Evolutionary conservation across 2,888 invertebrate species (phyloP), one percentile per base, ranked within the genome.

Genomic region (Lasioglossum zephyrum): DNA sequence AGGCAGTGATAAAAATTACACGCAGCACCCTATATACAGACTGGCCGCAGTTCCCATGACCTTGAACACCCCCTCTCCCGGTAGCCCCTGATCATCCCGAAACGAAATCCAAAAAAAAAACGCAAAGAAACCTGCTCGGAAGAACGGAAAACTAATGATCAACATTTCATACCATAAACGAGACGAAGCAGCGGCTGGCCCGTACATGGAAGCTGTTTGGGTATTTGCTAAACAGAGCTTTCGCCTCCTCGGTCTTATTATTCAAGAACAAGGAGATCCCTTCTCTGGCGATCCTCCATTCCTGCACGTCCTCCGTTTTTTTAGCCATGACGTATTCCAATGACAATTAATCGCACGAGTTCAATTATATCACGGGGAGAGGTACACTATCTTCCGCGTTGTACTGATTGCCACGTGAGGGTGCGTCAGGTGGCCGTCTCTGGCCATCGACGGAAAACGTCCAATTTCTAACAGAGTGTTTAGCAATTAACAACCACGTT

Each of bases 241-340:
- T 95, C 4, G 96, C 96, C 88, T 95, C 95, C 39, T 95, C 95
- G 49, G 95, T 94, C 84, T 95, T 94, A 88, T 96, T 96, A 87
- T 96, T 96, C 18, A 96, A 91, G 60, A 96, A 93, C 72, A 96
- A 92, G 31, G 95, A 94, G 73, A 96, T 95, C 41, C 96, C 96
- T 82, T 93, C 93, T 83, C 95, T 94, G 6, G 96, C 96, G 26
- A 95, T 88, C 70, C 91, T 92, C 95, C 95, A 95, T 69, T 95
- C 95, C 78, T 88, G 84, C 60, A 22, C 60, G 9, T 70, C 73
- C 2, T 79, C 39, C 16, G 72, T 69, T 26, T 80, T 85, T 39
- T 70, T 82, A 36, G 88, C 89, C 89, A 91, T 90, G 63, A 11
- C 11, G 4, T 11, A n/a, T 3, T 11, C 0, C n/a, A 22, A 53